Conservation (phyloP, 2,888 invertebrate genomes). For the Plutella xylostella region DNA sequence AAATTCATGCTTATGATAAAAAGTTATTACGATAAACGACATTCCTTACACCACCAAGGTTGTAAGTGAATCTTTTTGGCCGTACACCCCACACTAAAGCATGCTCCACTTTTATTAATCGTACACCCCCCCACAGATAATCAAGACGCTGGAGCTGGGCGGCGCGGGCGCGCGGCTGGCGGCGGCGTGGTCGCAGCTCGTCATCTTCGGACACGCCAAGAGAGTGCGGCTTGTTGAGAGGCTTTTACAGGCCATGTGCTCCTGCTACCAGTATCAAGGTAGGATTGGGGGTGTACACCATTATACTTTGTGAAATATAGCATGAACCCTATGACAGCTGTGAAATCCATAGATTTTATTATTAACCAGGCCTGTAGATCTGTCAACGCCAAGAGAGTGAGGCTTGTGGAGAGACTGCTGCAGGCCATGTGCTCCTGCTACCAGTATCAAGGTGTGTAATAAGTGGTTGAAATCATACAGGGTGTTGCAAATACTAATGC, state of each 20-base stretch:
- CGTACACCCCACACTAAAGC: too few species aligned
- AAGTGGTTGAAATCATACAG: too few species aligned
- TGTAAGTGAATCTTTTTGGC: too few species aligned
- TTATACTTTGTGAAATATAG: too few species aligned
- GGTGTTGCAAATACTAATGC: too few species aligned
- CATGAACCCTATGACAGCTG: too few species aligned
- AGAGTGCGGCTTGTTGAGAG: constrained; percentile 69
- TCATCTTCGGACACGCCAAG: constrained; percentile 76
- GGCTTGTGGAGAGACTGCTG: constrained; percentile 68
- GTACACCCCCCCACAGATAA: background rate
- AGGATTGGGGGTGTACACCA: too few species aligned
- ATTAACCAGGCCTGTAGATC: too few species aligned
- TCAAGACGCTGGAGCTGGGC: constrained; percentile 56
- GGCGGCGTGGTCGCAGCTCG: constrained; percentile 84
- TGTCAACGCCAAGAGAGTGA: constrained; percentile 70
- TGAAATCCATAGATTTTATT: too few species aligned
- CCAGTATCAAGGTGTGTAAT: constrained; percentile 45
- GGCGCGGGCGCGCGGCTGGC: constrained; percentile 77
- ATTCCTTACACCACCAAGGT: too few species aligned
- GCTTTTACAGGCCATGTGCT: constrained; percentile 71
- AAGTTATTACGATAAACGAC: too few species aligned
- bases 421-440: constrained; percentile 68
- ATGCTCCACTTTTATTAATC: background rate
- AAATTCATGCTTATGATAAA: too few species aligned
- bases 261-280: constrained; percentile 51